A percentile compares a stretch with the other conserved stretches of the same genome.
These are phyloP conservation scores for Drosophila nigromelanica DNA, from an alignment of 1,140 invertebrate genomes.

Conservation along the genomic window DNA sequence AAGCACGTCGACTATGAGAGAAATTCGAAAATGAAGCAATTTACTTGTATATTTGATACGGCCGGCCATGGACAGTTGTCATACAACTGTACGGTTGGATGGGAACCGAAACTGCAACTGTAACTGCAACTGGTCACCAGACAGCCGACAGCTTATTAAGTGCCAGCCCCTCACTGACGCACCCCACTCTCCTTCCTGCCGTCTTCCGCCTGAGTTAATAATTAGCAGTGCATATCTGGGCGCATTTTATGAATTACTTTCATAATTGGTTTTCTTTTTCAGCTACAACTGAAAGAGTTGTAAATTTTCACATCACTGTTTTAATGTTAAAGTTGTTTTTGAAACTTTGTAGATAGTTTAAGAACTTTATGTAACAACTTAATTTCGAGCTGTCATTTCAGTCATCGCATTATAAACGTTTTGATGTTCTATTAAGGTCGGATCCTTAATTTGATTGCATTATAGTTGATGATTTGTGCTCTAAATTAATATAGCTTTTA, in stretches of 20 bases:
- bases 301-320: slow-evolving; percentile 2
- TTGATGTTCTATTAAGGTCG: no score
- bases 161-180: not conserved
- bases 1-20: slow-evolving; percentile 71
- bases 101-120: slow-evolving; percentile 15
- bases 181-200: not conserved
- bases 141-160: slow-evolving; percentile 42
- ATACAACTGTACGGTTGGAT: slow-evolving; percentile 27
- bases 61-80: slow-evolving; percentile 60
- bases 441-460: no score
- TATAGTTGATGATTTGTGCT: no score
- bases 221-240: slow-evolving; percentile 36
- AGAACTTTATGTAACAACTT: no score
- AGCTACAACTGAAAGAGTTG: slow-evolving; percentile 15
- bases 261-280: slow-evolving; percentile 26
- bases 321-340: slow-evolving; percentile 1
- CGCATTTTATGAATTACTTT: slow-evolving; percentile 43
- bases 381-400: no score
- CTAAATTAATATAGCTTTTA: no score
- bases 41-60: slow-evolving; percentile 77
- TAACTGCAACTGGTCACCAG: slow-evolving; percentile 43
- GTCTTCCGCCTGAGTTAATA: slow-evolving; percentile 17
- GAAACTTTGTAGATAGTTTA: not conserved
- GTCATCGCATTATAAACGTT: no score
- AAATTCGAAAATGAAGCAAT: slow-evolving; percentile 81